Conservation (phyloP, 1,140 invertebrate genomes). For the Apocrypta bakeri region DNA sequence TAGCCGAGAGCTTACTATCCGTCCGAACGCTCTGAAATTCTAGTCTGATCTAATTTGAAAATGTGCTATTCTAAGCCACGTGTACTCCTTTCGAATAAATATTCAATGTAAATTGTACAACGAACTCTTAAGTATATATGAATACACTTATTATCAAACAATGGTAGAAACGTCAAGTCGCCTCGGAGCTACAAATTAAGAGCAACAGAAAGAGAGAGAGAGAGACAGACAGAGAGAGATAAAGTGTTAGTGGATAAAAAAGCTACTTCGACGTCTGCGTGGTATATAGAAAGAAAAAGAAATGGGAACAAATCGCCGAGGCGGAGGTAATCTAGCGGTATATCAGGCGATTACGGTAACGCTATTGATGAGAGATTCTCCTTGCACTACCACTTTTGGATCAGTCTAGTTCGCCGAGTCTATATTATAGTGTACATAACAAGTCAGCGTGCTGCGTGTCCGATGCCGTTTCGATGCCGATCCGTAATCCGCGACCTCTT, state of each 20-base stretch:
- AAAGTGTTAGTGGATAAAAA: slow-evolving; percentile 18
- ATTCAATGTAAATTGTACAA: no score
- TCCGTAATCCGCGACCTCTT: slow-evolving; percentile 26
- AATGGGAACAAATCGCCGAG: slow-evolving; percentile 68
- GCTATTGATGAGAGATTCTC: slow-evolving; percentile 60
- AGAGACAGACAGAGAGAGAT: slow-evolving; percentile 39
- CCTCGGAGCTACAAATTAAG: not conserved
- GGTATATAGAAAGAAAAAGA: slow-evolving; percentile 51
- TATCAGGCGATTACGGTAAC: slow-evolving; percentile 68
- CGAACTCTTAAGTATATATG: no score
- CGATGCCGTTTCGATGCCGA: slow-evolving; percentile 41
- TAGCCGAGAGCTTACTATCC: not conserved
- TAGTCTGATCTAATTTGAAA: not conserved
- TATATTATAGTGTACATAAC: no score
- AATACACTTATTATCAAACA: no score
- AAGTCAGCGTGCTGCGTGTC: slow-evolving; percentile 46
- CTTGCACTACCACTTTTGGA: slow-evolving; percentile 50
- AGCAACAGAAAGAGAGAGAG: not conserved
- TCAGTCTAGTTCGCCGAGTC: slow-evolving; percentile 49
- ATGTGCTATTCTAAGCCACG: not conserved
- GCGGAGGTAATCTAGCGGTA: slow-evolving; percentile 71
- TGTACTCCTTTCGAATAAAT: no score
- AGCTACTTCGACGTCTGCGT: not conserved
- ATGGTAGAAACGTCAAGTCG: no score
- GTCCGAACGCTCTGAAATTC: not conserved